Evolutionary conservation across 37 sponge, comb jelly and placozoan species (phyloP).

Genomic region (Ephydatia muelleri): DNA sequence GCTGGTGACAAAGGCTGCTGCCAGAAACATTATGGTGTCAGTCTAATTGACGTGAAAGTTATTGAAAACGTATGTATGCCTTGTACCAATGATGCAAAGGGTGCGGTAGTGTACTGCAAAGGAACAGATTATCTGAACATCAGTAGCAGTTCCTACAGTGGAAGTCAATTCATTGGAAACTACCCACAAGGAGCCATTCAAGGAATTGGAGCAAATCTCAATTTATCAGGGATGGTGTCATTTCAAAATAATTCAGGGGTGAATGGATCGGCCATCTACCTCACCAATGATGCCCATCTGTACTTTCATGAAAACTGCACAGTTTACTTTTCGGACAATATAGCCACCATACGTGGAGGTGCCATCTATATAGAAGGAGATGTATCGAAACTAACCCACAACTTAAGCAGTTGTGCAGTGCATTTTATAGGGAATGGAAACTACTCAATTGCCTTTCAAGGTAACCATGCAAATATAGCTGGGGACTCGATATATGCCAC

Average conservation of each 20-base stretch:
- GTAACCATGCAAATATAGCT: slow-evolving; percentile 17
- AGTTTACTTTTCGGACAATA: slow-evolving; percentile 7
- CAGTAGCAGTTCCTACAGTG: slow-evolving; percentile 4
- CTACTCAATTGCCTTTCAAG: not conserved
- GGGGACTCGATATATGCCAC: slow-evolving; percentile 41
- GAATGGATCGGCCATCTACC: slow-evolving; percentile 28
- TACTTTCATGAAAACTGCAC: slow-evolving; percentile 26
- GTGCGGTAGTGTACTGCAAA: slow-evolving; percentile 15
- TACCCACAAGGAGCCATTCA: slow-evolving; percentile 27
- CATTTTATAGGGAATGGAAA: not conserved
- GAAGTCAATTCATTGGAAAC: slow-evolving; percentile 8
- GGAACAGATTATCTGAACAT: slow-evolving; percentile 11
- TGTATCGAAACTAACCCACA: not conserved
- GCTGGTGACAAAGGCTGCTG: too few species aligned
- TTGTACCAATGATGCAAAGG: not conserved
- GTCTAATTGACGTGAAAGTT: slow-evolving; percentile 19
- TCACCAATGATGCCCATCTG: slow-evolving; percentile 20
- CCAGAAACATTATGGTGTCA: too few species aligned
- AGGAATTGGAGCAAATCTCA: slow-evolving; percentile 8
- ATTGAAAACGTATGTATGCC: too few species aligned
- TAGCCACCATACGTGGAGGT: slow-evolving; percentile 14
- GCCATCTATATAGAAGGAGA: slow-evolving; percentile 35
- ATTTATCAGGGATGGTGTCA: slow-evolving; percentile 11
- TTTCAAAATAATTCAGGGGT: slow-evolving; percentile 18
- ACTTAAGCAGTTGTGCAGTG: not conserved